These are phyloP conservation scores for Nilaparvata lugens DNA, from an alignment of 1,140 invertebrate species.

Conservation along the genomic window DNA sequence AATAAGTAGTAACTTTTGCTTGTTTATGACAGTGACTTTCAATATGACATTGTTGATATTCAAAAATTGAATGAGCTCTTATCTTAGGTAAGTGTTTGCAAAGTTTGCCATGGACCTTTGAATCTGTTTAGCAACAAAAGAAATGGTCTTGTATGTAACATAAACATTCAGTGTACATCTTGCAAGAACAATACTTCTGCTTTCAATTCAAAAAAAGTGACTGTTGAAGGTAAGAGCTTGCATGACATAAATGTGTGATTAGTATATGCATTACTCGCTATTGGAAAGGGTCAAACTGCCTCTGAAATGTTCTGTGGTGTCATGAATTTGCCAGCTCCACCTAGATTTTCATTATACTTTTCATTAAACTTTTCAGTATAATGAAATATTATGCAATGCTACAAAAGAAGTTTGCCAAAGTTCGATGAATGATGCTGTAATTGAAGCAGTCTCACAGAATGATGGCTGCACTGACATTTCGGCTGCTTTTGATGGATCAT, in stretches of 20 bases:
- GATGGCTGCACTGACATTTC: constrained; percentile 8
- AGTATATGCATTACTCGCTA: neutral
- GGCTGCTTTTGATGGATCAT: constrained; percentile 20
- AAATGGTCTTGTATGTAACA: too few species aligned
- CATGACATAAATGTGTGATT: neutral
- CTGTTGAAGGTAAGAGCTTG: neutral
- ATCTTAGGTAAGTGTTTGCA: neutral
- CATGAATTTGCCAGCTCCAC: neutral
- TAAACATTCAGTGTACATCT: too few species aligned
- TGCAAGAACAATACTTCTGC: too few species aligned
- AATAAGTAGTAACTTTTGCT: too few species aligned
- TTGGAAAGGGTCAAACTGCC: neutral
- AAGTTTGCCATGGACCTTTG: neutral
- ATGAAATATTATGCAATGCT: neutral
- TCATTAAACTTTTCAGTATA: too few species aligned
- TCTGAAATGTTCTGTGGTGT: neutral
- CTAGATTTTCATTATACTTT: neutral
- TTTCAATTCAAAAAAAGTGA: neutral
- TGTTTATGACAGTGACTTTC: neutral
- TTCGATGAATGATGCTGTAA: constrained; percentile 1
- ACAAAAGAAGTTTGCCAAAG: neutral
- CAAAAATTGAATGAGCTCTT: neutral
- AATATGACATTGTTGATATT: neutral
- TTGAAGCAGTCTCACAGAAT: constrained; percentile 7
- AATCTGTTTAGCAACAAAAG: neutral